These are phyloP conservation scores for Chelonoidis abingdonii DNA, from an alignment of 2,113 vertebrate species.

Conservation along the genomic window DNA sequence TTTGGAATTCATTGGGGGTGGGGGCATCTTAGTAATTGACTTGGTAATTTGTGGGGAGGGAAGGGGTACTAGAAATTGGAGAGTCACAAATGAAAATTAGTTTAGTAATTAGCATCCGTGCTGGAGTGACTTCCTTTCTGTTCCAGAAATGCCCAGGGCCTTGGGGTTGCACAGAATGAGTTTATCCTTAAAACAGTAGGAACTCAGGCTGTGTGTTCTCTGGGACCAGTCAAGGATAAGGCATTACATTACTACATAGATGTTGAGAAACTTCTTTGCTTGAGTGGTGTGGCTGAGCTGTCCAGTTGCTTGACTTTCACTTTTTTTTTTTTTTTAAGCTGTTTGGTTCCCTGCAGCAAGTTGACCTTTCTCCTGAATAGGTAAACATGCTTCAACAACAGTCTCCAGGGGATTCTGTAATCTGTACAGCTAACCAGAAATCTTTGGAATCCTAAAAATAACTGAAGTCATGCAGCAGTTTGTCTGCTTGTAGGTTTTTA, in stretches of 20 bases:
- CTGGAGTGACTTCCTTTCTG: neutral
- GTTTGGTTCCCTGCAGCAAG: neutral
- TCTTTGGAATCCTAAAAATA: neutral
- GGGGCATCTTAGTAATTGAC: too few species aligned
- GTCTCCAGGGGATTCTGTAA: neutral
- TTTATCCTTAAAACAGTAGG: neutral
- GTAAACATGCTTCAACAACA: neutral
- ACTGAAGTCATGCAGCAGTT: neutral
- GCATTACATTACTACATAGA: accelerated
- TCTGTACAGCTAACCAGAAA: neutral
- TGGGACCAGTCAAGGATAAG: neutral
- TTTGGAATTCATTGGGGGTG: too few species aligned
- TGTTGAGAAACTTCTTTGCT: neutral
- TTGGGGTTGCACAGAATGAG: neutral
- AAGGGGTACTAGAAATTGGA: too few species aligned
- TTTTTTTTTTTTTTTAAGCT: neutral
- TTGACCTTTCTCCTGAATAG: neutral
- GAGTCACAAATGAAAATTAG: too few species aligned
- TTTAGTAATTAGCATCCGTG: neutral
- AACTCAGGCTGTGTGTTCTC: neutral
- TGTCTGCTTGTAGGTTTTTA: neutral
- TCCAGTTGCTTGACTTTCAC: neutral
- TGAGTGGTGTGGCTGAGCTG: neutral
- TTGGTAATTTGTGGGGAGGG: too few species aligned
- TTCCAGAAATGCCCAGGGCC: neutral